Conservation (phyloP, 1,140 invertebrate genomes). For the Sitobion miscanthi region DNA sequence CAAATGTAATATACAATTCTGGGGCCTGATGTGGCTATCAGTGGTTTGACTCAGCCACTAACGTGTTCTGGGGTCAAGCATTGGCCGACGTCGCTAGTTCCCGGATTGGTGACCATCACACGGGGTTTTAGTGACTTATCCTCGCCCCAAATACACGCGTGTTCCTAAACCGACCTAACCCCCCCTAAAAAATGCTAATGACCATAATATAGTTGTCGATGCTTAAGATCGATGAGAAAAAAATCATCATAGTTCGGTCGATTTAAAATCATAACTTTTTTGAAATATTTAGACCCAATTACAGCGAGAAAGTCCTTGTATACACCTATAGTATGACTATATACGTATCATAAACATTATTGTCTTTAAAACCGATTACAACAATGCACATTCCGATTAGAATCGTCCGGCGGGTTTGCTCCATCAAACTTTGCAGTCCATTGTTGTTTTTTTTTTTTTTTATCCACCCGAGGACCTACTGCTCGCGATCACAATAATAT, state of each 20-base stretch:
- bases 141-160: too few species aligned
- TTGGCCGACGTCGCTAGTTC: too few species aligned
- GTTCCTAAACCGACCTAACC: too few species aligned
- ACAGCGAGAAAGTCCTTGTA: background rate
- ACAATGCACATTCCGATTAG: background rate
- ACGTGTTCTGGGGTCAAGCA: too few species aligned
- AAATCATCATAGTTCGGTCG: background rate
- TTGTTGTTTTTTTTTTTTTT: slow-evolving; percentile 21
- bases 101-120: too few species aligned
- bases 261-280: background rate
- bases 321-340: background rate
- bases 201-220: too few species aligned
- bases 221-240: too few species aligned
- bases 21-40: too few species aligned
- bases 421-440: background rate
- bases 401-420: background rate
- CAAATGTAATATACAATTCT: too few species aligned
- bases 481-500: background rate
- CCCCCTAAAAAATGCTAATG: too few species aligned
- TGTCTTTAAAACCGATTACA: background rate
- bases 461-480: background rate
- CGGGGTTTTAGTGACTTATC: too few species aligned
- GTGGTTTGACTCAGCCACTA: too few species aligned
- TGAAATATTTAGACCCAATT: background rate
- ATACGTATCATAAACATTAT: background rate